Evolutionary conservation across 2,888 invertebrate genomes (phyloP).

Genomic region (Xylocampa areola): DNA sequence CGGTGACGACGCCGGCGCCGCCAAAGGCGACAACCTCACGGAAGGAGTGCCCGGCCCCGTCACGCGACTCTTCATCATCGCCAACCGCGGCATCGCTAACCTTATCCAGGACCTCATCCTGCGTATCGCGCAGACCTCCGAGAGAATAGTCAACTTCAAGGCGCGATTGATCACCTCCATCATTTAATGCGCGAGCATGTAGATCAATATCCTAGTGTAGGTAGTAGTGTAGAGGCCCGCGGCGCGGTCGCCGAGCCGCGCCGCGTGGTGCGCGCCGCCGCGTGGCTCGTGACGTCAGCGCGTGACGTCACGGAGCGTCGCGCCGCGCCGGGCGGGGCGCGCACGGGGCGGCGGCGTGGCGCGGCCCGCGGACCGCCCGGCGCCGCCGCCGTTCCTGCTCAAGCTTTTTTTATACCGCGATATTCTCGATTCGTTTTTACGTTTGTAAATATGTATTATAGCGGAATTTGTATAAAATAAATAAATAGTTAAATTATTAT

Average conservation of each 20-base stretch:
- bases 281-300: constrained; percentile 23
- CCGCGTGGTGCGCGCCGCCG: constrained; percentile 31
- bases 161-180: constrained; percentile 96
- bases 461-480: constrained; percentile 88
- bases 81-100: constrained; percentile 96
- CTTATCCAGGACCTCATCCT: constrained; percentile 96
- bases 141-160: constrained; percentile 97
- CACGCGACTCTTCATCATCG: constrained; percentile 95
- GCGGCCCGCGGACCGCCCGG: constrained; percentile 64
- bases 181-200: constrained; percentile 91
- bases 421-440: constrained; percentile 86
- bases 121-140: constrained; percentile 96
- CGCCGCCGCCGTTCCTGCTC: constrained; percentile 76
- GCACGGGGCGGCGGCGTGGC: constrained; percentile 54
- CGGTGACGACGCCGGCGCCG: constrained; percentile 88
- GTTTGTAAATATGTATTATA: constrained; percentile 90
- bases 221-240: constrained; percentile 62
- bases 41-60: constrained; percentile 97
- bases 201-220: constrained; percentile 75
- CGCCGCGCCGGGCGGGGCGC: constrained; percentile 47
- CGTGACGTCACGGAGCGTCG: constrained; percentile 38
- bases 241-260: constrained; percentile 29
- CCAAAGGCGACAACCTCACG: constrained; percentile 92
- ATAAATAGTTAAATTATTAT: constrained; percentile 82
- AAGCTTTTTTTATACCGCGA: constrained; percentile 86